phyloP scores from a whole-genome alignment of 2,888 invertebrate species.

The Scotopteryx bipunctaria region DNA sequence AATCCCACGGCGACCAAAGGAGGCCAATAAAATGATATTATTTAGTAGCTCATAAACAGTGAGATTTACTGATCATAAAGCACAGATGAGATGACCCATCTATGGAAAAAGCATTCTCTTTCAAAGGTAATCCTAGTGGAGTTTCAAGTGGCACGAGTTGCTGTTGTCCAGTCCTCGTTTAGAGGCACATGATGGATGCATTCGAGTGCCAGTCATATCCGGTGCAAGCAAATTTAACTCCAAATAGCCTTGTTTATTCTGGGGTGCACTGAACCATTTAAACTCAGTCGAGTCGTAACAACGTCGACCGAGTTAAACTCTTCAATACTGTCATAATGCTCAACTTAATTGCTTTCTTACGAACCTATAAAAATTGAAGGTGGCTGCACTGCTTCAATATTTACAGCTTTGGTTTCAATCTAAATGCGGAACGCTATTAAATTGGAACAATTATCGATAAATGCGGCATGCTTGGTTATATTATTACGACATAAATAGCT shows the following conservation, averaged over 20 bases:
- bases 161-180: conserved; percentile 65
- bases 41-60: conserved; percentile 77
- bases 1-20: conserved; percentile 64
- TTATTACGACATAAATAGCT: conserved; percentile 32
- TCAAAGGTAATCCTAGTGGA: conserved; percentile 48
- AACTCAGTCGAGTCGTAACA: conserved; percentile 70
- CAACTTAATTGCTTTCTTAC: conserved; percentile 78
- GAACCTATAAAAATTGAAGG: conserved; percentile 74
- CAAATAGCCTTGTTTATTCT: conserved; percentile 78
- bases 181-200: conserved; percentile 68
- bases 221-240: conserved; percentile 80
- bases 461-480: conserved; percentile 39
- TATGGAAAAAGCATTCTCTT: conserved; percentile 49
- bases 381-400: conserved; percentile 66
- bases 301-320: conserved; percentile 77
- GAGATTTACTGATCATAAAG: conserved; percentile 78
- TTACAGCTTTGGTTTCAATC: conserved; percentile 59
- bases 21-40: conserved; percentile 78
- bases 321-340: conserved; percentile 80
- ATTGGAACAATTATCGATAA: conserved; percentile 59
- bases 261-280: conserved; percentile 82
- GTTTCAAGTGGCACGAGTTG: conserved; percentile 53
- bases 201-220: conserved; percentile 79
- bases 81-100: conserved; percentile 54
- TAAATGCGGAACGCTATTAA: conserved; percentile 65